phyloP scores from a whole-genome alignment of 1,140 invertebrate species.

The Sitobion miscanthi region DNA sequence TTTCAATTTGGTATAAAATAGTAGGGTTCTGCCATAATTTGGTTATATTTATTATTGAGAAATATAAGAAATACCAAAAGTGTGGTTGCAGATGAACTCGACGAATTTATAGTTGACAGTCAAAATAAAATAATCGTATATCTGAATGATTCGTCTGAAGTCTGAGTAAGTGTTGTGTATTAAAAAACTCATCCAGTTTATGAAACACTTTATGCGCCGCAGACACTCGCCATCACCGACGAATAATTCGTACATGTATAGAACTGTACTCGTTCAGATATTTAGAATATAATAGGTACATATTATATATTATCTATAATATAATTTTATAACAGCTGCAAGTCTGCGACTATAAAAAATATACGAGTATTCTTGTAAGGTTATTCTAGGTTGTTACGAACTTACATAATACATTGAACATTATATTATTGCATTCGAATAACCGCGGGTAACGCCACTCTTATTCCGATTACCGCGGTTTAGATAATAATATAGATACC shows the following conservation, averaged over 20 bases:
- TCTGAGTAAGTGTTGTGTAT: not conserved
- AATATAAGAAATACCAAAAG: no score
- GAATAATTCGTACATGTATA: not conserved
- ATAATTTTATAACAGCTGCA: not conserved
- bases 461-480: not conserved
- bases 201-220: not conserved
- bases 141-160: no score
- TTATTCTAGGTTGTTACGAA: not conserved
- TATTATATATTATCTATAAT: no score
- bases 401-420: not conserved
- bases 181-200: not conserved
- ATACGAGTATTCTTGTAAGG: not conserved
- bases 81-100: no score
- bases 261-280: no score
- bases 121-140: no score
- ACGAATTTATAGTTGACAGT: not conserved
- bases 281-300: no score
- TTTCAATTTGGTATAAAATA: no score
- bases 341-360: not conserved
- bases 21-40: no score
- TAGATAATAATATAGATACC: not conserved
- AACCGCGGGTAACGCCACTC: not conserved
- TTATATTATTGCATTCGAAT: not conserved
- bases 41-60: no score
- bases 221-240: not conserved